A percentile compares a stretch with the other conserved stretches of the same genome.
phyloP scores from a whole-genome alignment of 1,140 invertebrate species.

The Saccostrea cuccullata region DNA sequence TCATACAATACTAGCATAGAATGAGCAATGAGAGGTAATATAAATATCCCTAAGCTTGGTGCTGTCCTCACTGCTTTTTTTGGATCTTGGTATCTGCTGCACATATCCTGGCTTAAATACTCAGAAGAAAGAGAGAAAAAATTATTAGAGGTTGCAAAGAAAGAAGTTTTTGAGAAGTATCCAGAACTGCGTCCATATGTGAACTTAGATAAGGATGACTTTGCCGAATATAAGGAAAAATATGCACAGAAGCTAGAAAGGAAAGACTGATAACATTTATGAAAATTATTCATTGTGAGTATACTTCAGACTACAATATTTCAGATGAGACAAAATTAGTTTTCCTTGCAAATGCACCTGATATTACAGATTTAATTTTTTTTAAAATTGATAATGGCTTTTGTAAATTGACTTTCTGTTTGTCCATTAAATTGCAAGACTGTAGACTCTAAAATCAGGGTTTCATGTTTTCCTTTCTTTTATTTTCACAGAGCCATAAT shows the following conservation, averaged over 20 bases:
- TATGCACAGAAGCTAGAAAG: conserved; percentile 3
- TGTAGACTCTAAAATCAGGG: too few relatives aligned
- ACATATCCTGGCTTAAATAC: background rate
- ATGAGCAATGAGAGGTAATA: background rate
- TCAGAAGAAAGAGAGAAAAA: background rate
- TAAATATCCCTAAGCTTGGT: background rate
- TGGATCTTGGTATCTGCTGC: background rate
- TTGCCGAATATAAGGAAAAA: background rate
- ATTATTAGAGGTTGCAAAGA: conserved; percentile 8
- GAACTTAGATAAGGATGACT: background rate
- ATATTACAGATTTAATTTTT: too few relatives aligned
- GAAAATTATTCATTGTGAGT: background rate
- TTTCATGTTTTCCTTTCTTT: background rate
- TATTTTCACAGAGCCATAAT: background rate
- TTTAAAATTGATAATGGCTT: too few relatives aligned
- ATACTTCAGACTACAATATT: background rate
- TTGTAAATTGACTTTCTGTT: too few relatives aligned
- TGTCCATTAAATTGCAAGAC: too few relatives aligned
- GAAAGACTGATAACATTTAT: background rate
- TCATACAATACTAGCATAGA: too few relatives aligned
- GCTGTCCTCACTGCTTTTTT: background rate
- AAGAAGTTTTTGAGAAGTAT: background rate
- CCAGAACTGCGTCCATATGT: conserved; percentile 3
- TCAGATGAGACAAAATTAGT: too few relatives aligned
- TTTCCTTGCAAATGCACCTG: too few relatives aligned